Percentiles rank a stretch among this genome's conserved stretches.
These are phyloP conservation scores for Threskiornis aethiopicus DNA, from an alignment of 2,797 vertebrate genomes.

Conservation along the genomic window DNA sequence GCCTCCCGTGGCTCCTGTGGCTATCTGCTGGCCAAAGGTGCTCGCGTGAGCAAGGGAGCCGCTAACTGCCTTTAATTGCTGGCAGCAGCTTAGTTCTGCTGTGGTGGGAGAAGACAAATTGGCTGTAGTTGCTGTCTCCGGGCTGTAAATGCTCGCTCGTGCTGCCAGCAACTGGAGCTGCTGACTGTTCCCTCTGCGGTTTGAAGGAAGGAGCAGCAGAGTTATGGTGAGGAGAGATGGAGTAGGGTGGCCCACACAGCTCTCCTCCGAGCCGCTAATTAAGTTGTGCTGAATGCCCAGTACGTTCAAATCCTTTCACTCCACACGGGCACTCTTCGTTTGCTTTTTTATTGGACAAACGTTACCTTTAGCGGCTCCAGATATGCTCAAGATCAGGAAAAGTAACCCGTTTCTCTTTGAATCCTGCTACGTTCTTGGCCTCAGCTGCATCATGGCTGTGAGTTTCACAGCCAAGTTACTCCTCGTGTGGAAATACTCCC, in stretches of 20 bases:
- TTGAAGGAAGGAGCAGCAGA: background rate
- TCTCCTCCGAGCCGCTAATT: conserved; percentile 13
- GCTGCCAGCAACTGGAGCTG: background rate
- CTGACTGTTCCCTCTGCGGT: background rate
- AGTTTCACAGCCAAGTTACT: conserved; percentile 1
- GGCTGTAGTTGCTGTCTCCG: background rate
- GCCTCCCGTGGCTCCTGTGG: background rate
- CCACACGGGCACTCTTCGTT: background rate
- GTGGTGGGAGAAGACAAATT: background rate
- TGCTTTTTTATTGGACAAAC: background rate
- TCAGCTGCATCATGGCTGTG: background rate
- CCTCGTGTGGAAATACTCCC: background rate
- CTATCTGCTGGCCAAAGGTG: background rate
- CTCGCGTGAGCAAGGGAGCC: background rate
- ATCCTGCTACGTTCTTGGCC: background rate
- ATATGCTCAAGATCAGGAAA: background rate
- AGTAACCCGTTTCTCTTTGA: background rate
- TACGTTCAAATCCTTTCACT: background rate
- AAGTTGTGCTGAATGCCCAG: background rate
- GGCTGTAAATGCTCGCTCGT: background rate
- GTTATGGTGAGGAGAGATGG: background rate
- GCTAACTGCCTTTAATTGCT: background rate
- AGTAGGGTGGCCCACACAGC: background rate
- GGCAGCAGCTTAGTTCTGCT: background rate
- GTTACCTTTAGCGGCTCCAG: background rate